Percentiles rank a stretch among this genome's conserved stretches.
phyloP scores from a whole-genome alignment of 1,140 invertebrate genomes.

The Cylas formicarius region DNA sequence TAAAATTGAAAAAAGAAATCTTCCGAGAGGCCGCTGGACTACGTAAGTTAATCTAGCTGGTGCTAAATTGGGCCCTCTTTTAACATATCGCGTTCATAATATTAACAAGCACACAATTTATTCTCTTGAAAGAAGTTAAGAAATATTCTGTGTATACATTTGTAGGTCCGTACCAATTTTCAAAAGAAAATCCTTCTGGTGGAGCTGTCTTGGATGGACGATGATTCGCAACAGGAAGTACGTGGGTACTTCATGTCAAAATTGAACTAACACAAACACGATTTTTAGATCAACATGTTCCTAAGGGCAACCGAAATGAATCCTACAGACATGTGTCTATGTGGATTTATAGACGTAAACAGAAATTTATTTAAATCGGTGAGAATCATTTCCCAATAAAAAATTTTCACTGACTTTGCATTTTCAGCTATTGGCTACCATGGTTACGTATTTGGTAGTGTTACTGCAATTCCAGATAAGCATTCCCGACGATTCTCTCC shows the following conservation, averaged over 20 bases:
- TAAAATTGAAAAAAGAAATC: too few species aligned
- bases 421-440: slow-evolving; percentile 55
- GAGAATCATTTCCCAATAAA: slow-evolving; percentile 28
- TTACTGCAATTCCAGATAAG: slow-evolving; percentile 64
- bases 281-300: slow-evolving; percentile 57
- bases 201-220: slow-evolving; percentile 53
- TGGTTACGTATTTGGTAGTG: slow-evolving; percentile 63
- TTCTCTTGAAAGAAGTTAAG: too few species aligned
- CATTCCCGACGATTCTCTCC: slow-evolving; percentile 55
- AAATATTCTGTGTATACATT: too few species aligned
- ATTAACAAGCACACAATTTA: too few species aligned
- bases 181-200: slow-evolving; percentile 62
- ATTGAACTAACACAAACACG: background rate
- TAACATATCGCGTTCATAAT: background rate
- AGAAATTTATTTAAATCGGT: slow-evolving; percentile 60
- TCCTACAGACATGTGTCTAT: slow-evolving; percentile 58
- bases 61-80: background rate
- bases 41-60: too few species aligned
- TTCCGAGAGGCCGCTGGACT: too few species aligned
- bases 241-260: slow-evolving; percentile 2
- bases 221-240: slow-evolving; percentile 41
- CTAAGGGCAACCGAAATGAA: slow-evolving; percentile 62
- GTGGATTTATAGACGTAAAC: slow-evolving; percentile 61
- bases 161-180: slow-evolving; percentile 42
- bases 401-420: slow-evolving; percentile 1